Base-by-base conservation (phyloP, 2,113 vertebrate genomes). In the Alouatta palliata region DNA sequence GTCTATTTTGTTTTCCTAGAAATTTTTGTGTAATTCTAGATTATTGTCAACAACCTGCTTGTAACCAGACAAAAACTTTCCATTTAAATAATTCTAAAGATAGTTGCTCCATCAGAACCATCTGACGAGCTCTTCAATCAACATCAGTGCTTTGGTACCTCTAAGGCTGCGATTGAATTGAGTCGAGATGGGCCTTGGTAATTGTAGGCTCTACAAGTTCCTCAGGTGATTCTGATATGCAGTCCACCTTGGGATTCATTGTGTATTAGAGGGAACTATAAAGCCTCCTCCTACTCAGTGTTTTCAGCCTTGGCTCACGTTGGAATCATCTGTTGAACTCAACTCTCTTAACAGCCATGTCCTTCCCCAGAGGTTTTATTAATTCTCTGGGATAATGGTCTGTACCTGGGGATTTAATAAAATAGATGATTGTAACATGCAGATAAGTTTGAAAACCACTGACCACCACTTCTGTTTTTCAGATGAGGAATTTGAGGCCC, bases 1-100 rank as follows among this genome's bases (percentile, higher is more conserved):
- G 23, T 82, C 37, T 68, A 84, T 47, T 91, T 89, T 94, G 2
- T 96, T 80, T 87, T 64, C n/a, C 54, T 76, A 77, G 49, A 95
- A 75, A 66, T 83, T 66, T 95, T 49, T 52, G 75, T 10, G 3
- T 68, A 82, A 93, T 43, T 79, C 1, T 37, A 70, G 16, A 9
- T 83, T 87, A 87, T 64, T 93, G 23, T 66, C 20, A 56, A 23
- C 7, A 75, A 68, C 75, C 25, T 6, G 66, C 2, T 73, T 91
- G 37, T 30, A 84, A 40, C 4, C 58, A 81, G 70, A 68, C 23
- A 66, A 90, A 23, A 84, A n/a, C 45, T 90, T 83, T 16, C 10
- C 17, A 37, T 71, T 95, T 94, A 73, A 94, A 70, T 27, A 84
- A 73, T 77, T 58, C n/a, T 47, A 6, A 87, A 80, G 47, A 88